Evolutionary conservation across 64 coral and sea anemone species (phyloP), one percentile per base, ranked within the genome.

Genomic region (Astreopora myriophthalma): DNA sequence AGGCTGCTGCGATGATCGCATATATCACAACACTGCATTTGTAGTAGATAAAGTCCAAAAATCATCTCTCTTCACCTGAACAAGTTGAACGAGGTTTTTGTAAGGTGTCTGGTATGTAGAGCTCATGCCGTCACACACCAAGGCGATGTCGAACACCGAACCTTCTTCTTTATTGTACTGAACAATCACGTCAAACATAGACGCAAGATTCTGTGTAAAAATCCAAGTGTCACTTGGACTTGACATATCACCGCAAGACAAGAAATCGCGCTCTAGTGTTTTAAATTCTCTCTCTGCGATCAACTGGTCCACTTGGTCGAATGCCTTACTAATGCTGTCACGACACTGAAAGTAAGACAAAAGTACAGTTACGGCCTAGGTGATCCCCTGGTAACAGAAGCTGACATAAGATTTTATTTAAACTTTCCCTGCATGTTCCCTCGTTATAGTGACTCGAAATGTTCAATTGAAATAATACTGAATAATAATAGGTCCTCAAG

Each of bases 141-240:
- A 5, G 0, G 86, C 74, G 14, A 96, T 93, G 44, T 73, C 73
- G 0, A 90, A 16, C 19, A 63, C 86, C 14, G 42, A 14, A 11
- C 20, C 5, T 49, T 96, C 91, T 13, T 46, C 28, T 62, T n/a
- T n/a, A n/a, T 96, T 96, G 30, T 96, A 96, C 36, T 96, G 95
- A 13, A 96, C 95, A 75, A 86, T 83, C 7, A 69, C 79, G 79
- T 90, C 76, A 6, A 96, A 61, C 22, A 77, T 3, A n/a, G 36
- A 78, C 11, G 61, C 91, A 23, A 96, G 57, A 26, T 93, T 80
- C 14, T 35, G 34, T 35, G 83, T 27, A 76, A 96, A 96, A 34
- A 90, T 23, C 79, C 71, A 92, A 14, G 87, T 86, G 29, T 96
- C 95, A 52, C 90, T 93, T 1, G 69, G 29, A 31, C 71, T 84